A percentile compares a stretch with the other conserved stretches of the same genome.
These are phyloP conservation scores for Anser brachyrhynchus DNA, from an alignment of 2,113 vertebrate species.

Conservation along the genomic window DNA sequence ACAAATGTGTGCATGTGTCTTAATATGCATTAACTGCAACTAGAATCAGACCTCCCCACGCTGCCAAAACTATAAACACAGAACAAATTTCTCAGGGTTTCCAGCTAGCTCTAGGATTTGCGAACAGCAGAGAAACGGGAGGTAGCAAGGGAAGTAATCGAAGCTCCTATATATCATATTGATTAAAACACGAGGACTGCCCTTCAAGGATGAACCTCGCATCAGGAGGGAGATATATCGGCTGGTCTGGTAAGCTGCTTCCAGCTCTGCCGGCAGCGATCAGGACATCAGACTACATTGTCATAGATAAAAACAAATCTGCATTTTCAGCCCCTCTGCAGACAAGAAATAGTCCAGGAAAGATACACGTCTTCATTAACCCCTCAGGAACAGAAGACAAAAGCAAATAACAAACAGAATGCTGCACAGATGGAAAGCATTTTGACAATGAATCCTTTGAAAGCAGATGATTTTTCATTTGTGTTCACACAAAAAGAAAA, in stretches of 20 bases:
- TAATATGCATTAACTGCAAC: background rate
- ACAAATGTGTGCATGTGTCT: background rate
- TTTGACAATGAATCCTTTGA: background rate
- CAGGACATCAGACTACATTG: background rate
- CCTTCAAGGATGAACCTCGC: slow-evolving; percentile 8
- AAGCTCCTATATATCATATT: background rate
- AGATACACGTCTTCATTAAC: slow-evolving; percentile 14
- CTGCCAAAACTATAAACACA: background rate
- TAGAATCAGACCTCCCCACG: background rate
- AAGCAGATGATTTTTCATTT: background rate
- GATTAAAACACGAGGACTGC: background rate
- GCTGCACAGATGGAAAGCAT: background rate
- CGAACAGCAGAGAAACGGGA: background rate
- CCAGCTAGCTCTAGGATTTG: background rate
- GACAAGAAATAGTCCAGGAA: background rate
- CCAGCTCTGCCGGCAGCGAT: background rate
- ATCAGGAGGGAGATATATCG: background rate
- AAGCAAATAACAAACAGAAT: background rate
- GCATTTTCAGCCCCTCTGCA: background rate
- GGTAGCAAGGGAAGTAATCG: background rate
- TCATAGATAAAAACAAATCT: slow-evolving; percentile 3
- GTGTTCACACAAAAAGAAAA: slow-evolving; percentile 14
- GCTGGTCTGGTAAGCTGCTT: background rate
- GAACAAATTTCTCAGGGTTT: background rate
- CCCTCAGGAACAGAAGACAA: background rate